These are phyloP conservation scores for Epicauta chinensis DNA, from an alignment of 1,140 invertebrate species.

Conservation along the genomic window DNA sequence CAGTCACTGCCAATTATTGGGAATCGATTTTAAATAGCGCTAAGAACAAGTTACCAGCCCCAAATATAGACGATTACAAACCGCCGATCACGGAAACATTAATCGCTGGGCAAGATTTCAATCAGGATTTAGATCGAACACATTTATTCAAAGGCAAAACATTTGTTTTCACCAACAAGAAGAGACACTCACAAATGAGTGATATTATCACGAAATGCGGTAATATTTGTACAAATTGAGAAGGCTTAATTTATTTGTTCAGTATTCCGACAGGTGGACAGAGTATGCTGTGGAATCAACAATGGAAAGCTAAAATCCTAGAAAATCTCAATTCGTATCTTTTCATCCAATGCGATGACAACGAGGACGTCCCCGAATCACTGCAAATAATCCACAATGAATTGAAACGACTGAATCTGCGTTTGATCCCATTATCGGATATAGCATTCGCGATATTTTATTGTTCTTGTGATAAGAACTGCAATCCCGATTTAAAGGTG, in stretches of 20 bases:
- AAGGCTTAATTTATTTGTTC: constrained; percentile 4
- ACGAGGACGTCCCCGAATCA: not conserved
- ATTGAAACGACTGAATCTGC: constrained; percentile 29
- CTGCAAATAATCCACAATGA: constrained; percentile 5
- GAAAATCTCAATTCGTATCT: not conserved
- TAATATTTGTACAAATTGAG: not conserved
- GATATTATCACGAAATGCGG: constrained; percentile 4
- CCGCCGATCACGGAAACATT: constrained; percentile 6
- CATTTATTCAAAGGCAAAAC: constrained; percentile 10
- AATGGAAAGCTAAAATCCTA: not conserved
- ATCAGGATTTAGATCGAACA: not conserved
- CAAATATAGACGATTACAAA: constrained; percentile 5
- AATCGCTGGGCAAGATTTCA: not conserved
- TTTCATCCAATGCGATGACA: constrained; percentile 8
- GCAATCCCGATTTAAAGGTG: constrained; percentile 41
- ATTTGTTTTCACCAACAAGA: constrained; percentile 6
- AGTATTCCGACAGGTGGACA: not conserved
- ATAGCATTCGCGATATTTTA: constrained; percentile 45
- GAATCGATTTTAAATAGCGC: not conserved
- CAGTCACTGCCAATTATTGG: constrained; percentile 9
- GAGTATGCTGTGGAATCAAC: constrained; percentile 4
- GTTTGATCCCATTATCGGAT: constrained; percentile 44
- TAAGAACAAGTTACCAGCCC: constrained; percentile 1
- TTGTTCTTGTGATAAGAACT: constrained; percentile 44
- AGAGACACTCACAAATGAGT: constrained; percentile 1